Percentiles rank a stretch among this genome's conserved stretches.
Conservation (phyloP, 2,797 vertebrate species). For the Nothura maculosa region DNA sequence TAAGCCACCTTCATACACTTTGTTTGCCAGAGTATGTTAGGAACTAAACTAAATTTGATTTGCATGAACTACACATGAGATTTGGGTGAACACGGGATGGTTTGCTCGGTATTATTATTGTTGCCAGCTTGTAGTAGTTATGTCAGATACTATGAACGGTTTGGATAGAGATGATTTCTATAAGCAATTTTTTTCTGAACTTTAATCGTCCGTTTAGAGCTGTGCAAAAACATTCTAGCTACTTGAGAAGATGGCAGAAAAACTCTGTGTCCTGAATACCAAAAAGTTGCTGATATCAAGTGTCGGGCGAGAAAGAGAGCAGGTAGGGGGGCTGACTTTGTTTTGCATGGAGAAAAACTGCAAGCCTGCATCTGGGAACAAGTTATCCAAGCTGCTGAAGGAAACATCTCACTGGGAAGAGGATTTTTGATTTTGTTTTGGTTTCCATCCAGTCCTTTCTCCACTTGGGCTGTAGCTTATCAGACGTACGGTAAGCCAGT, state of each 20-base stretch:
- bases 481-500: neutral
- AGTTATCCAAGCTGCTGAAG: neutral
- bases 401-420: neutral
- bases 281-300: constrained; percentile 34
- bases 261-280: constrained; percentile 48
- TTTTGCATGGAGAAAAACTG: constrained; percentile 59
- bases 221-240: constrained; percentile 57
- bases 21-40: neutral
- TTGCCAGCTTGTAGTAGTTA: neutral
- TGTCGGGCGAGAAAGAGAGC: neutral
- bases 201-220: constrained; percentile 56
- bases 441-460: constrained; percentile 7
- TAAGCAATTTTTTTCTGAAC: constrained; percentile 15
- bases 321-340: constrained; percentile 55
- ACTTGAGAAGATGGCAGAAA: constrained; percentile 64
- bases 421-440: neutral
- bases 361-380: neutral
- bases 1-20: neutral
- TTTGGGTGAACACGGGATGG: neutral
- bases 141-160: neutral
- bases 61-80: neutral
- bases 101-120: neutral
- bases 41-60: neutral
- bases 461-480: constrained; percentile 15
- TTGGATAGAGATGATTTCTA: constrained; percentile 29